These are phyloP conservation scores for Pomatorhinus ruficollis DNA, from an alignment of 2,113 vertebrate species.

Conservation along the genomic window DNA sequence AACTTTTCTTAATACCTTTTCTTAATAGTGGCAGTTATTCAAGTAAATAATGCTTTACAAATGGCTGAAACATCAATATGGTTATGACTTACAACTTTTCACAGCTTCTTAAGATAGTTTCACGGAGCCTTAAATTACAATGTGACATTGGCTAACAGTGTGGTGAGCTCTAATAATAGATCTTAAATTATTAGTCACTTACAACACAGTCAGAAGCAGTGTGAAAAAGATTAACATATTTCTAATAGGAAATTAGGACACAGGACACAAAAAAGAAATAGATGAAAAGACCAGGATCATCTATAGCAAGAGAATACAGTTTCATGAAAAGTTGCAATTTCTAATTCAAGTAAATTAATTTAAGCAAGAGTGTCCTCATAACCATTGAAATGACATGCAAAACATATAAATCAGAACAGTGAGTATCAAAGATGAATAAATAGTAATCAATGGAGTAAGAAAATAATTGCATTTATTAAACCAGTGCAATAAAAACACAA, in stretches of 20 bases:
- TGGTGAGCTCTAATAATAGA: conserved; percentile 67
- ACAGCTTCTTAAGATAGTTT: conserved; percentile 50
- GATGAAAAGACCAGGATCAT: background rate
- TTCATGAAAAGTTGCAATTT: background rate
- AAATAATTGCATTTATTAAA: background rate
- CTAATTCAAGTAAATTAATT: background rate
- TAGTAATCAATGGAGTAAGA: background rate
- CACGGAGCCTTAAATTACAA: conserved; percentile 47
- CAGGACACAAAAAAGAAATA: background rate
- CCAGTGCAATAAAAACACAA: background rate
- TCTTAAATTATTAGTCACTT: conserved; percentile 59
- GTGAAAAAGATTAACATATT: background rate
- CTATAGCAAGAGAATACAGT: background rate
- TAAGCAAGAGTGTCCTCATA: background rate
- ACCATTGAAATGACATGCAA: background rate
- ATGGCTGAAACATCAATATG: background rate
- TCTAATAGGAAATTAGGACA: conserved; percentile 43
- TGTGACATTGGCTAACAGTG: conserved; percentile 58
- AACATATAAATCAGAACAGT: background rate
- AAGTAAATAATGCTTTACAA: background rate
- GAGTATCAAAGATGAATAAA: background rate
- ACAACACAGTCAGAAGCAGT: conserved; percentile 26
- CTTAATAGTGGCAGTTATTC: background rate
- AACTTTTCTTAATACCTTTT: background rate
- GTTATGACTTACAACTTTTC: conserved; percentile 21